A percentile compares a stretch with the other conserved stretches of the same genome.
These are phyloP conservation scores for Galerucella calmariensis DNA, from an alignment of 2,888 invertebrate species.

Conservation along the genomic window DNA sequence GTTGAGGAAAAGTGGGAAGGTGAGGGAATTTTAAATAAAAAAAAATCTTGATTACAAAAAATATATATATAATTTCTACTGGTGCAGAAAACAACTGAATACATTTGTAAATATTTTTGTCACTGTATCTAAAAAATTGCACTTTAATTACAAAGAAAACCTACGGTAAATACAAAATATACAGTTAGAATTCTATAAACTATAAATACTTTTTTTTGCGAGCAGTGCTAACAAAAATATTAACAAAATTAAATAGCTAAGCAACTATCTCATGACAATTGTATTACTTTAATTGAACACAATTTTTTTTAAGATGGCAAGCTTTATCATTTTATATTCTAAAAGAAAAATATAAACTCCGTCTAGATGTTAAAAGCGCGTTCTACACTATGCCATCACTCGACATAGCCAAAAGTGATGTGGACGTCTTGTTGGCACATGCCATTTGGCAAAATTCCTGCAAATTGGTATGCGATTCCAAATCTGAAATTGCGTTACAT, in stretches of 20 bases:
- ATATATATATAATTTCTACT: constrained; percentile 61
- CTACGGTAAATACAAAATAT: constrained; percentile 52
- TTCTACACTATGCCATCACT: too few relatives aligned
- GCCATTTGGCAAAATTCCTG: too few relatives aligned
- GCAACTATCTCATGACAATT: constrained; percentile 4
- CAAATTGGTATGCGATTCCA: too few relatives aligned
- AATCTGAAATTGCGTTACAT: too few relatives aligned
- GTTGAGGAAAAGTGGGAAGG: neutral
- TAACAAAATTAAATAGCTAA: constrained; percentile 50
- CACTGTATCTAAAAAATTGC: constrained; percentile 54
- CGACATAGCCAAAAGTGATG: too few relatives aligned
- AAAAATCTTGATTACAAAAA: constrained; percentile 56
- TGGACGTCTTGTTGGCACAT: too few relatives aligned
- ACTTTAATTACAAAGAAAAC: constrained; percentile 54
- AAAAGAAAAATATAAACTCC: too few relatives aligned
- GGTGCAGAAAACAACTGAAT: constrained; percentile 57
- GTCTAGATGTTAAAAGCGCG: too few relatives aligned
- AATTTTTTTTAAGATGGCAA: too few relatives aligned
- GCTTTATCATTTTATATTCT: too few relatives aligned
- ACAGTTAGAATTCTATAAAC: constrained; percentile 48
- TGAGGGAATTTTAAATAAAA: constrained; percentile 41
- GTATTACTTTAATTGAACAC: neutral
- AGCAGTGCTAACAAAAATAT: constrained; percentile 56
- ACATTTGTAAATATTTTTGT: constrained; percentile 57
- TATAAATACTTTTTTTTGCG: constrained; percentile 44